phyloP scores from a whole-genome alignment of 1,140 invertebrate species.

The Monomorium pharaonis region DNA sequence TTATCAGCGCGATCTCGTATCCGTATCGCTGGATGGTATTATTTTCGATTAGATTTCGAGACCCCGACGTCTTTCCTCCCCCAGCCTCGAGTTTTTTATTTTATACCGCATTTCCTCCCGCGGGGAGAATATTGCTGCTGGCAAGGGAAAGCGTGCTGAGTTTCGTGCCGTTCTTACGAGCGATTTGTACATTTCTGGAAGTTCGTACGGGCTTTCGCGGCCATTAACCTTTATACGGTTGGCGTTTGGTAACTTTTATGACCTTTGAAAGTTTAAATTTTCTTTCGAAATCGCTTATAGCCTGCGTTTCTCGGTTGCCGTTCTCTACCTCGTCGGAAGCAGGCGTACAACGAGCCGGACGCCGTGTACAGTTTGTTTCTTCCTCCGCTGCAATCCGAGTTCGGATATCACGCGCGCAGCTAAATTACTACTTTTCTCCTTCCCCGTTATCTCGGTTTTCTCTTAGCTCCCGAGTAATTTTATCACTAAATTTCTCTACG shows the following conservation, averaged over 20 bases:
- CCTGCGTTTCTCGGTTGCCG: background rate
- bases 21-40: background rate
- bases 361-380: slow-evolving; percentile 13
- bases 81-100: slow-evolving; percentile 20
- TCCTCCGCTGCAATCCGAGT: slow-evolving; percentile 16
- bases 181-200: slow-evolving; percentile 57
- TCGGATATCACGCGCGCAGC: slow-evolving; percentile 2
- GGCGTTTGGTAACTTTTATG: slow-evolving; percentile 51
- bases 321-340: slow-evolving; percentile 31
- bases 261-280: slow-evolving; percentile 61
- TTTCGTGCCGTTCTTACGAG: slow-evolving; percentile 13
- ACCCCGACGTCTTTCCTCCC: background rate
- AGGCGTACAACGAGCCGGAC: background rate
- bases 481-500: background rate
- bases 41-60: slow-evolving; percentile 29
- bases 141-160: background rate
- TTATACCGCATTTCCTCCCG: background rate
- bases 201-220: slow-evolving; percentile 45
- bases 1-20: background rate
- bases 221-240: slow-evolving; percentile 59
- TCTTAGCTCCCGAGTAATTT: background rate
- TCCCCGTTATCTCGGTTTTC: background rate
- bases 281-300: slow-evolving; percentile 58
- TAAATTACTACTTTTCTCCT: slow-evolving; percentile 41
- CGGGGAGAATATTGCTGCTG: slow-evolving; percentile 11